Conservation (phyloP, 1,140 invertebrate genomes). For the Tetraneura akinire region DNA sequence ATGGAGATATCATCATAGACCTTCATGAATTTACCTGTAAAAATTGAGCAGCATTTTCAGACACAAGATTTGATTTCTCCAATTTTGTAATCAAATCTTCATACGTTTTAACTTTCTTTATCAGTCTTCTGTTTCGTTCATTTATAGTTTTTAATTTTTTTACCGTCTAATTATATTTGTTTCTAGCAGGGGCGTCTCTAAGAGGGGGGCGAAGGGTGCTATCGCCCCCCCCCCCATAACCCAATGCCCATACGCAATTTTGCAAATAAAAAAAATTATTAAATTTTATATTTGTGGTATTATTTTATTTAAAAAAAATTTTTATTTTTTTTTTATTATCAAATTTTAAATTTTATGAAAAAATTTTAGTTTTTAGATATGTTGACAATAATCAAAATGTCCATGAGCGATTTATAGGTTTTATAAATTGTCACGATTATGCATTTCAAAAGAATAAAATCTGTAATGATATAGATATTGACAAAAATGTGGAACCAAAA, state of each 20-base stretch:
- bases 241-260: no score
- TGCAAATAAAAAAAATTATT: no score
- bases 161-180: background rate
- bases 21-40: background rate
- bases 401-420: constrained; percentile 29
- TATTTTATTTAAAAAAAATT: constrained; percentile 7
- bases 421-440: no score
- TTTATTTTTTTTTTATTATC: background rate
- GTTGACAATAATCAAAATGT: background rate
- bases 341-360: no score
- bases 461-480: no score
- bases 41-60: constrained; percentile 2
- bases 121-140: background rate
- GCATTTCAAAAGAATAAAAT: no score
- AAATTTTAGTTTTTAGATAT: constrained; percentile 31
- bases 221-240: no score
- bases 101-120: background rate
- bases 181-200: background rate
- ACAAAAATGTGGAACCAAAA: no score
- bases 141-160: background rate
- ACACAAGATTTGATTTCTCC: background rate
- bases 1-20: background rate
- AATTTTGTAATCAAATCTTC: background rate
- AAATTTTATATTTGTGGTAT: no score
- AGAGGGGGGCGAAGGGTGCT: no score